Conservation (phyloP, 1,140 invertebrate species). For the Zaprionus taronus region DNA sequence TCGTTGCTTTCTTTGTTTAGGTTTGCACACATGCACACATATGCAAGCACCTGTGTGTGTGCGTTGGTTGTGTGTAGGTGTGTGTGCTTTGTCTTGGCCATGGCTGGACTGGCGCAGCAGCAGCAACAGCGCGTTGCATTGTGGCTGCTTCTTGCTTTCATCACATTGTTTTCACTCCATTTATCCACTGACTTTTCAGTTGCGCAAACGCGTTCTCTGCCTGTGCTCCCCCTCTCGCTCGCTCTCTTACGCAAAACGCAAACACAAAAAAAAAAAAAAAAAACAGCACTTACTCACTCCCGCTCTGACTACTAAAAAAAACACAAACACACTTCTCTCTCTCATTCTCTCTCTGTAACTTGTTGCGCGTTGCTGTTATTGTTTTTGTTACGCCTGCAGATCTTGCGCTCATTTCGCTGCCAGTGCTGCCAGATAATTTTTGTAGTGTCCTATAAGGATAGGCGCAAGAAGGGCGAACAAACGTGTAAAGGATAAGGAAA, state of each 20-base stretch:
- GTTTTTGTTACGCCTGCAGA: conserved; percentile 26
- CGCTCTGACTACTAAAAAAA: neutral
- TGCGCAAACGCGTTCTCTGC: conserved; percentile 42
- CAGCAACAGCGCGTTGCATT: conserved; percentile 31
- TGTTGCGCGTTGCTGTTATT: conserved; percentile 22
- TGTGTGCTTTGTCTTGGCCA: conserved; percentile 68
- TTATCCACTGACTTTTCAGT: conserved; percentile 45
- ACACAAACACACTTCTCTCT: neutral
- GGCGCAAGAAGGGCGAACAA: neutral
- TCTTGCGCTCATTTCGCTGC: conserved; percentile 17
- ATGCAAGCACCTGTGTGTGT: neutral
- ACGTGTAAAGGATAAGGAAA: neutral
- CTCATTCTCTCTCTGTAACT: conserved; percentile 26
- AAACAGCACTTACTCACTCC: neutral
- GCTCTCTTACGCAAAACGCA: conserved; percentile 1
- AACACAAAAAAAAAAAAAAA: neutral
- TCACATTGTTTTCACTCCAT: conserved; percentile 29
- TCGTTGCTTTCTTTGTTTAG: conserved; percentile 39
- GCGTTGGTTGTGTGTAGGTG: conserved; percentile 29
- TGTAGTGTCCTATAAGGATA: neutral
- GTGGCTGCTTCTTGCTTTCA: conserved; percentile 30
- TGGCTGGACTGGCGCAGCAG: conserved; percentile 32
- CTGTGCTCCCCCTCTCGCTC: conserved; percentile 1
- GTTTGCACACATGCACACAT: conserved; percentile 13
- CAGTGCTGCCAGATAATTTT: conserved; percentile 7